Percentiles rank a stretch among this genome's conserved stretches.
Conservation (phyloP, 2,113 vertebrate genomes). For the Xyliphius kryptos region DNA sequence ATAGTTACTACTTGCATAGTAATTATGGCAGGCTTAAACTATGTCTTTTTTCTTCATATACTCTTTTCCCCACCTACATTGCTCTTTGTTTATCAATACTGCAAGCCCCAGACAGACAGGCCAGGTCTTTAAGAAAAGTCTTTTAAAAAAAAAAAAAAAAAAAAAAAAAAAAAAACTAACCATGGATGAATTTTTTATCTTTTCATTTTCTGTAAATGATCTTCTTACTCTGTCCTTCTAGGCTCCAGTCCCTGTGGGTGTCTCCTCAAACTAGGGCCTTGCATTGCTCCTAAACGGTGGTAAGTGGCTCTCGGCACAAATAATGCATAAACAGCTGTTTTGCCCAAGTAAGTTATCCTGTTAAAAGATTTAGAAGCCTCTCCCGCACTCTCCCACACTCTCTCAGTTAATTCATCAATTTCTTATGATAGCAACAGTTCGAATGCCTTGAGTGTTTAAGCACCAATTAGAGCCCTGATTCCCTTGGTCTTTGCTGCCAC, state of each 20-base stretch:
- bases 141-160: conserved; percentile 52
- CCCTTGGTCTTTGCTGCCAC: conserved; percentile 56
- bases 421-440: conserved; percentile 80
- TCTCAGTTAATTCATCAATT: conserved; percentile 75
- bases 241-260: conserved; percentile 51
- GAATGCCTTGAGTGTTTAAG: conserved; percentile 63
- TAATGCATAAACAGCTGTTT: conserved; percentile 82
- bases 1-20: too few species aligned
- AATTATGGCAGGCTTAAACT: background rate
- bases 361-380: conserved; percentile 73
- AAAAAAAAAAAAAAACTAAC: conserved; percentile 48
- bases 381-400: conserved; percentile 55
- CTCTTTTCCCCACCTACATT: conserved; percentile 38
- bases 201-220: conserved; percentile 64
- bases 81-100: conserved; percentile 60
- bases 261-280: conserved; percentile 58
- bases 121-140: conserved; percentile 53
- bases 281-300: conserved; percentile 67
- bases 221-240: conserved; percentile 42
- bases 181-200: conserved; percentile 69
- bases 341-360: conserved; percentile 79
- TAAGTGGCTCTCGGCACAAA: conserved; percentile 73
- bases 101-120: conserved; percentile 55
- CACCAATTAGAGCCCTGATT: conserved; percentile 67
- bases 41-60: conserved; percentile 6